Evolutionary conservation across 2,888 invertebrate genomes (phyloP).

Genomic region (Pachydiplax longipennis): DNA sequence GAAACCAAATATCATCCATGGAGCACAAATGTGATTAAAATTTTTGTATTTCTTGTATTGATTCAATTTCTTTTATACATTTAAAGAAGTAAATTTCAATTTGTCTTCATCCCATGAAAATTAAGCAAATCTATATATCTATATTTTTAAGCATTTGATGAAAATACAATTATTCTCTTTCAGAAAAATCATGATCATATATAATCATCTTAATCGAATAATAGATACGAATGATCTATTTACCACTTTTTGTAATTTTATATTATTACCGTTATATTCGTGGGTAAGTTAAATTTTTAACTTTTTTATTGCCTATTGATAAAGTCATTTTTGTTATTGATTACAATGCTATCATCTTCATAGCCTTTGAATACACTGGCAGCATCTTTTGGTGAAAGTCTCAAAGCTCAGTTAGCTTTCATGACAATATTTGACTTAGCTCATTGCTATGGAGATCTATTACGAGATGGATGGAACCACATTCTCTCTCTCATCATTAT

Average conservation of each 20-base stretch:
- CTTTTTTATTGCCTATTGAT: conserved; percentile 50
- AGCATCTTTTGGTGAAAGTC: conserved; percentile 76
- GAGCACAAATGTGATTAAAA: too few relatives aligned
- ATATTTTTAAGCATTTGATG: background rate
- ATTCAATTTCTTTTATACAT: too few relatives aligned
- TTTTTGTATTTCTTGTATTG: too few relatives aligned
- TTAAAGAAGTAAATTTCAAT: too few relatives aligned
- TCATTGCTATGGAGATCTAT: conserved; percentile 89
- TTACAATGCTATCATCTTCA: conserved; percentile 39
- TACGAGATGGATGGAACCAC: conserved; percentile 94
- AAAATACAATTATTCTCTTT: conserved; percentile 46
- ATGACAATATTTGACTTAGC: conserved; percentile 83
- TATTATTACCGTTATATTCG: conserved; percentile 74
- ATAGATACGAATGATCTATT: conserved; percentile 92
- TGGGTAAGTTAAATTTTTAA: conserved; percentile 54
- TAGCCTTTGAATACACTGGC: conserved; percentile 60
- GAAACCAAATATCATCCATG: too few relatives aligned
- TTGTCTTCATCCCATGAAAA: too few relatives aligned
- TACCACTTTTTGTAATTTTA: conserved; percentile 94
- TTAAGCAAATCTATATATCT: too few relatives aligned
- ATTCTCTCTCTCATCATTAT: conserved; percentile 89
- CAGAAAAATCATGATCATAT: conserved; percentile 79
- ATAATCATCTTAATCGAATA: conserved; percentile 79
- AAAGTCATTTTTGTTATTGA: conserved; percentile 52
- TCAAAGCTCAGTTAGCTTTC: conserved; percentile 86